Conservation (phyloP, 2,797 vertebrate genomes). For the Masticophis lateralis region DNA sequence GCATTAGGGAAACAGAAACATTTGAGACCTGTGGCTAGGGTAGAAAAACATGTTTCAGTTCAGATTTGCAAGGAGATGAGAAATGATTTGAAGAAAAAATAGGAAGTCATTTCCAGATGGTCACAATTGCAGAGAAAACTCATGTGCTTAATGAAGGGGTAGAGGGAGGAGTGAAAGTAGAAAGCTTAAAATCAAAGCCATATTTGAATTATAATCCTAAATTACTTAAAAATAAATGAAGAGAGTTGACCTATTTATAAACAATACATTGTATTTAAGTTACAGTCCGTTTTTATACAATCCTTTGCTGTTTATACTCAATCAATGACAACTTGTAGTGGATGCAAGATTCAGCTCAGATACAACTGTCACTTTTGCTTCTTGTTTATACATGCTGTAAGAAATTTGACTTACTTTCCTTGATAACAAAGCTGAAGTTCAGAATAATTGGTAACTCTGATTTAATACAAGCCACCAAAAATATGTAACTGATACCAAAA, state of each 20-base stretch:
- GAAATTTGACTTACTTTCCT: background rate
- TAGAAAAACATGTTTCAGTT: slow-evolving; percentile 60
- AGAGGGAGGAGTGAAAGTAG: background rate
- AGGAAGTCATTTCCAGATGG: slow-evolving; percentile 55
- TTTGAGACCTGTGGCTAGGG: slow-evolving; percentile 58
- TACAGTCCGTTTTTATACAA: background rate
- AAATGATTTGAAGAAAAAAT: slow-evolving; percentile 29
- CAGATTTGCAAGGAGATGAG: slow-evolving; percentile 57
- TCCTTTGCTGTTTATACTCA: background rate
- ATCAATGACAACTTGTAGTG: background rate
- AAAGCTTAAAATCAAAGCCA: background rate
- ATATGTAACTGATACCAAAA: background rate
- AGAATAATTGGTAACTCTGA: background rate
- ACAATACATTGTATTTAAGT: background rate
- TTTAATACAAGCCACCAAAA: background rate
- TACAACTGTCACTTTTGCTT: background rate
- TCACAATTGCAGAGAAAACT: slow-evolving; percentile 15
- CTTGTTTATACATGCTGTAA: background rate
- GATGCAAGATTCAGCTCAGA: background rate
- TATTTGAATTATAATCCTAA: background rate
- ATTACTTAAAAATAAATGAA: background rate
- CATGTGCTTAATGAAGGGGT: slow-evolving; percentile 3
- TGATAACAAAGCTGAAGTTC: background rate
- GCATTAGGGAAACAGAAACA: slow-evolving; percentile 40
- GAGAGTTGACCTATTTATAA: background rate